Evolutionary conservation across 2,797 vertebrate genomes (phyloP).

Genomic region (Enteromius fasciolatus): DNA sequence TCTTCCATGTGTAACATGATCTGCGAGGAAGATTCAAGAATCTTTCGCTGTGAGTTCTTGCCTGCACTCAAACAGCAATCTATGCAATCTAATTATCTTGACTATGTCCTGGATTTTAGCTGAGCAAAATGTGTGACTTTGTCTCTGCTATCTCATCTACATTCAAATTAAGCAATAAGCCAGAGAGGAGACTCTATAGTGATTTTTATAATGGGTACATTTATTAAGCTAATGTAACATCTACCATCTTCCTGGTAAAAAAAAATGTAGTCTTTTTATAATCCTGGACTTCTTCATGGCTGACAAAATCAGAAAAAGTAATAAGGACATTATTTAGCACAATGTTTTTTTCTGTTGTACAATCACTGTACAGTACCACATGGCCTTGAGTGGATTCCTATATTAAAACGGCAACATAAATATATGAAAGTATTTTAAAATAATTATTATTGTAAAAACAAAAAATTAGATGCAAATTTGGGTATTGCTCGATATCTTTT

Average conservation of each 20-base stretch:
- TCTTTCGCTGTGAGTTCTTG: background rate
- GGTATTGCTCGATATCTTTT: background rate
- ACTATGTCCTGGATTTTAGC: conserved; percentile 1
- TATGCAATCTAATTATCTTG: conserved; percentile 63
- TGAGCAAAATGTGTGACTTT: conserved; percentile 22
- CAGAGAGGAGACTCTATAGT: conserved; percentile 1
- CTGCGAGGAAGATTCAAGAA: conserved; percentile 25
- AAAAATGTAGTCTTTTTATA: background rate
- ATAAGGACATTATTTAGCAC: background rate
- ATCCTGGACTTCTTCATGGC: background rate
- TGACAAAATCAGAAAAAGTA: conserved; percentile 23
- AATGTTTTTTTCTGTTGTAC: background rate
- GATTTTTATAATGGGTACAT: conserved; percentile 16
- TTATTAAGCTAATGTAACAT: conserved; percentile 1
- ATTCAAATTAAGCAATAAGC: conserved; percentile 22
- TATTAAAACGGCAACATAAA: background rate
- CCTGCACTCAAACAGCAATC: background rate
- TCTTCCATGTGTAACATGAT: conserved; percentile 35
- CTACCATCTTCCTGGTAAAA: background rate
- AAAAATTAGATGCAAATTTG: background rate
- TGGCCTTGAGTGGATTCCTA: background rate
- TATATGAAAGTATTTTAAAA: background rate
- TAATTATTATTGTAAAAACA: background rate
- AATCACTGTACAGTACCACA: background rate
- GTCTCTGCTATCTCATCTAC: conserved; percentile 13